phyloP scores from a whole-genome alignment of 2,797 vertebrate genomes.

The Phataginus tetradactyla region DNA sequence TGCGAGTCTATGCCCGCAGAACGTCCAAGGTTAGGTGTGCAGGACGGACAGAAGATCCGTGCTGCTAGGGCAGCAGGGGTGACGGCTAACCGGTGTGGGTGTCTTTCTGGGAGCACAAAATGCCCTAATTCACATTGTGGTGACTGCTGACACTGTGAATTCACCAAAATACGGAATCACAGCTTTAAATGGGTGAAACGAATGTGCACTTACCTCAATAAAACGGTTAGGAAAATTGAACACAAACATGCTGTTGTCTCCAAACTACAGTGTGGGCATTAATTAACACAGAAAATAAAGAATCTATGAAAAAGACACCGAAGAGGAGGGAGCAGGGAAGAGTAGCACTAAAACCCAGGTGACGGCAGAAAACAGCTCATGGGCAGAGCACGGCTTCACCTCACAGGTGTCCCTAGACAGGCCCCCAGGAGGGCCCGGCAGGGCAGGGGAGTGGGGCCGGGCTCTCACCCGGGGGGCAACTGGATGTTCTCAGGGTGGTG shows the following conservation, averaged over 20 bases:
- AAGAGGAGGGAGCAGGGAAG: neutral
- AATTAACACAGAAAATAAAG: neutral
- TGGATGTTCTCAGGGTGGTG: slow-evolving; percentile 99
- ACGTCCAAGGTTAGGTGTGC: neutral
- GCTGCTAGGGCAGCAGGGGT: neutral
- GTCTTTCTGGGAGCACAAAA: neutral
- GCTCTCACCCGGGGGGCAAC: slow-evolving; percentile 94
- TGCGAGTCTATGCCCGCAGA: fast-evolving
- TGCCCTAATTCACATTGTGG: neutral
- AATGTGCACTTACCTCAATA: neutral
- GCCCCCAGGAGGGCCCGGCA: fast-evolving
- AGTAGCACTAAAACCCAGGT: neutral
- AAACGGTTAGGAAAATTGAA: neutral
- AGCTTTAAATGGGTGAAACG: neutral
- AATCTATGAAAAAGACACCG: too few species aligned
- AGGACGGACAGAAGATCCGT: neutral
- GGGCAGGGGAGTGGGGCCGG: fast-evolving
- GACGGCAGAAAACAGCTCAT: neutral
- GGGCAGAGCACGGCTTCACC: too few species aligned
- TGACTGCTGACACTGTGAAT: neutral
- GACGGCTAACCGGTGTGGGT: fast-evolving
- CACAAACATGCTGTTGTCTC: neutral
- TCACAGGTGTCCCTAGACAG: neutral
- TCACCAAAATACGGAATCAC: neutral
- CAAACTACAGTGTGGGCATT: fast-evolving